Percentiles rank a stretch among this genome's conserved stretches.
These are phyloP conservation scores for Hermetia illucens DNA, from an alignment of 1,140 invertebrate genomes.

Conservation along the genomic window DNA sequence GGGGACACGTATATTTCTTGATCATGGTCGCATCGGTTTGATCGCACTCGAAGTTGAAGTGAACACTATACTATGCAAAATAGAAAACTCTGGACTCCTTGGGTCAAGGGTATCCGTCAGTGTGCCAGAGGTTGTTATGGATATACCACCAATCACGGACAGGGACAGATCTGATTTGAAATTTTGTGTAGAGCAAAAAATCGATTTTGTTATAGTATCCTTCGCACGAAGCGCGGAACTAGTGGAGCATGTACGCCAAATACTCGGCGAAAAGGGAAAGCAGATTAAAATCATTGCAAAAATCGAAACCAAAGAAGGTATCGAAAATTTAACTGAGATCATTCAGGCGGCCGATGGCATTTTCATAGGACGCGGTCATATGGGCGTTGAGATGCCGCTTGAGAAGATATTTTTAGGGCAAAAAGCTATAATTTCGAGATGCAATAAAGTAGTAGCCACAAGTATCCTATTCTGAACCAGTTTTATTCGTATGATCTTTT, in stretches of 20 bases:
- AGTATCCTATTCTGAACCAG: conserved; percentile 4
- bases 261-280: conserved; percentile 53
- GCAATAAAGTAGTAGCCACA: conserved; percentile 49
- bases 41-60: conserved; percentile 49
- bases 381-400: conserved; percentile 63
- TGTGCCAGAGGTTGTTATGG: conserved; percentile 58
- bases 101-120: conserved; percentile 44
- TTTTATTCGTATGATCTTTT: conserved; percentile 2
- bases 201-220: conserved; percentile 71
- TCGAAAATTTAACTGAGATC: conserved; percentile 60
- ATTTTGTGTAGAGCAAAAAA: conserved; percentile 57
- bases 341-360: conserved; percentile 53
- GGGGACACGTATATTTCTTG: conserved; percentile 53
- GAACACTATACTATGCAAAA: conserved; percentile 35
- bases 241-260: conserved; percentile 46
- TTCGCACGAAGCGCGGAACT: conserved; percentile 56
- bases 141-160: conserved; percentile 65
- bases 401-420: conserved; percentile 78
- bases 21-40: conserved; percentile 66
- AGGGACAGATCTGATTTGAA: conserved; percentile 60
- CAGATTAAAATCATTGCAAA: conserved; percentile 60
- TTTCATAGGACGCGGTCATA: conserved; percentile 59
- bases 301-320: conserved; percentile 61
- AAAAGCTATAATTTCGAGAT: conserved; percentile 67
- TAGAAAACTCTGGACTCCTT: conserved; percentile 34